Percentiles rank a stretch among this genome's conserved stretches.
Conservation (phyloP, 2,113 vertebrate species). For the Hippoglossus stenolepis region DNA sequence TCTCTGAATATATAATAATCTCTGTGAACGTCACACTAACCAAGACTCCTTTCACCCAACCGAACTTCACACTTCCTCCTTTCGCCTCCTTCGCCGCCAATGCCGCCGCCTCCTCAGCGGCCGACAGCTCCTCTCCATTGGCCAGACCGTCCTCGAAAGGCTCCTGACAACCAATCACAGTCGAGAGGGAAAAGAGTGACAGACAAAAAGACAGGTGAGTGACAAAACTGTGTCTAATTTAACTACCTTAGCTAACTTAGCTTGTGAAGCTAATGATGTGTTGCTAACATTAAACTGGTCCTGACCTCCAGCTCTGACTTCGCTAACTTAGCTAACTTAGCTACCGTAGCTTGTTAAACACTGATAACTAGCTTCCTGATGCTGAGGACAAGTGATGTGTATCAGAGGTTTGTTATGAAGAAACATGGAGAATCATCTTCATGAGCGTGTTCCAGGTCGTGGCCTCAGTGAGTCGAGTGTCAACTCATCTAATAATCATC, state of each 20-base stretch:
- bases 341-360: neutral
- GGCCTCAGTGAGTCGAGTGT: too few relatives aligned
- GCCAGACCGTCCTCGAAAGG: conserved; percentile 92
- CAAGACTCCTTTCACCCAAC: conserved; percentile 97
- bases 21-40: conserved; percentile 78
- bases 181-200: neutral
- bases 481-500: neutral
- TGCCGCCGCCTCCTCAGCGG: conserved; percentile 85
- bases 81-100: conserved; percentile 88
- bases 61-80: conserved; percentile 93
- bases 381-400: too few relatives aligned
- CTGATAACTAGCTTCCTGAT: neutral
- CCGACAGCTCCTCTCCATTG: conserved; percentile 91
- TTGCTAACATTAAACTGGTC: too few relatives aligned
- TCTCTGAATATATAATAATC: neutral
- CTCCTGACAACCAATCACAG: conserved; percentile 81
- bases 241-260: neutral
- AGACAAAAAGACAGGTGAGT: neutral
- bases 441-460: too few relatives aligned
- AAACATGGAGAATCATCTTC: too few relatives aligned
- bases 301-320: neutral
- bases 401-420: too few relatives aligned
- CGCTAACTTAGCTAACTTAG: too few relatives aligned
- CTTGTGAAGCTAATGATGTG: too few relatives aligned
- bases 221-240: too few relatives aligned